Evolutionary conservation across 1,140 invertebrate genomes (phyloP).

Genomic region (Euura saliciscinereae): DNA sequence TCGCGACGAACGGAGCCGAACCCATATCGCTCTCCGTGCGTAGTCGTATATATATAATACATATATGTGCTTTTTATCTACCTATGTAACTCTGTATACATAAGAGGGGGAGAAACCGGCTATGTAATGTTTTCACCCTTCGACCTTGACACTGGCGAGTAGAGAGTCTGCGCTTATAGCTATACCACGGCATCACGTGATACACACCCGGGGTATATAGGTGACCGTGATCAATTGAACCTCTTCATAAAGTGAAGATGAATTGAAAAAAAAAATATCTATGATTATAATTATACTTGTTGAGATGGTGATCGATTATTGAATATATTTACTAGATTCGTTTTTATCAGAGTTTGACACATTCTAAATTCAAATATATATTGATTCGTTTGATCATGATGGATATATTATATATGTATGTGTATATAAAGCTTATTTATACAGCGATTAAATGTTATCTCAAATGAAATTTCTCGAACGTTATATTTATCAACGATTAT

Average conservation of each 20-base stretch:
- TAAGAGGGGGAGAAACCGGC: slow-evolving; percentile 21
- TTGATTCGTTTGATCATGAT: no score
- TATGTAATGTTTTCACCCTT: slow-evolving; percentile 31
- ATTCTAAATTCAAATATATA: no score
- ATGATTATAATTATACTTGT: no score
- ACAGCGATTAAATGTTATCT: no score
- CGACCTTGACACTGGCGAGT: slow-evolving; percentile 45
- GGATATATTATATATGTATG: no score
- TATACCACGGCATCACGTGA: background rate
- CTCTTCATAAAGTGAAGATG: background rate
- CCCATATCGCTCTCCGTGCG: background rate
- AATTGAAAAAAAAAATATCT: no score
- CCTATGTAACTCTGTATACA: background rate
- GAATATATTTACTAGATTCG: no score
- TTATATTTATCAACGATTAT: no score
- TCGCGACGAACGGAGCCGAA: background rate
- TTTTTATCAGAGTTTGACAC: no score
- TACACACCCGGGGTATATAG: background rate
- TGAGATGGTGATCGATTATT: no score
- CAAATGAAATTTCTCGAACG: no score
- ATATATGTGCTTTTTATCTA: background rate
- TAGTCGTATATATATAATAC: background rate
- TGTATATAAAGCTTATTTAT: no score
- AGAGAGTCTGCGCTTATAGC: background rate
- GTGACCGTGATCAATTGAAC: slow-evolving; percentile 7